Conservation (phyloP, 2,888 invertebrate genomes). For the Andrena bicolor region DNA sequence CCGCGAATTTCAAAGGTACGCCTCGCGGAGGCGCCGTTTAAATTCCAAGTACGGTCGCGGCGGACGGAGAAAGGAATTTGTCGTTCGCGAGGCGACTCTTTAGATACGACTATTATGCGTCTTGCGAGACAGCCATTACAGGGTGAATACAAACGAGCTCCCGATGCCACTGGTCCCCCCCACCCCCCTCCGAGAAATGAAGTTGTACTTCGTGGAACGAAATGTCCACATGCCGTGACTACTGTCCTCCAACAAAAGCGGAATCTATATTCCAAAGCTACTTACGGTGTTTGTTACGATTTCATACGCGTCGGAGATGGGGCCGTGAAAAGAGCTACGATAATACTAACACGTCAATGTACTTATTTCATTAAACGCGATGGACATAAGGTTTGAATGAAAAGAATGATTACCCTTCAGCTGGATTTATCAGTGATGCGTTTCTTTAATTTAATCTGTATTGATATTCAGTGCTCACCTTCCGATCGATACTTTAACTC, state of each 20-base stretch:
- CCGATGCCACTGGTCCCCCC: constrained; percentile 29
- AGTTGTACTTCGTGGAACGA: constrained; percentile 45
- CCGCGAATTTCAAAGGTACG: constrained; percentile 48
- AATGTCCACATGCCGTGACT: constrained; percentile 2
- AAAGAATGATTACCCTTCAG: neutral
- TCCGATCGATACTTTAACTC: neutral
- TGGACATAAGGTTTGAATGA: neutral
- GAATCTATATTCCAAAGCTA: neutral
- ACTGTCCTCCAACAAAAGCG: no score
- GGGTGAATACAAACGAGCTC: constrained; percentile 66
- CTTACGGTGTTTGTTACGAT: neutral
- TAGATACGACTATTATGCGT: constrained; percentile 62
- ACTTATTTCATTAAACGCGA: neutral
- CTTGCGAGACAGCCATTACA: constrained; percentile 56
- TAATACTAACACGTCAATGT: neutral
- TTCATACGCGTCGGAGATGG: neutral
- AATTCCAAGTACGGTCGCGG: constrained; percentile 53
- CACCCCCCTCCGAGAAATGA: constrained; percentile 34
- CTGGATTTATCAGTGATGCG: neutral
- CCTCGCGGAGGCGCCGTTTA: constrained; percentile 47
- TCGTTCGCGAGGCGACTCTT: constrained; percentile 63
- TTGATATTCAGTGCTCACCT: neutral
- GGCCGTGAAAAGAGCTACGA: neutral
- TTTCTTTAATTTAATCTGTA: neutral
- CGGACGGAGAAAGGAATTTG: constrained; percentile 64